Evolutionary conservation across 1,140 invertebrate species (phyloP).

Genomic region (Drosophila pandora): DNA sequence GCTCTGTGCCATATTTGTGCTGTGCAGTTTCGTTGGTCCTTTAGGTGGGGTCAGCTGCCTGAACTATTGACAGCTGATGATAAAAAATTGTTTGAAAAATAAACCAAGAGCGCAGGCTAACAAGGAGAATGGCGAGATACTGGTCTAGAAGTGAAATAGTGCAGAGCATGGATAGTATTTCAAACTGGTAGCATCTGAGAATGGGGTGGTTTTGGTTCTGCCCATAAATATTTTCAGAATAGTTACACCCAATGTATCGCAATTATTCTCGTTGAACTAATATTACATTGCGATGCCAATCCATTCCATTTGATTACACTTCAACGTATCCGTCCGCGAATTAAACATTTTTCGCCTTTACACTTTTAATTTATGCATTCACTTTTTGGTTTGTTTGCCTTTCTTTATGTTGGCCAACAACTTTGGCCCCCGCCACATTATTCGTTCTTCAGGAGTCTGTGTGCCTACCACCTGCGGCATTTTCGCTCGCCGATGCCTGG

Average conservation of each 20-base stretch:
- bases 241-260: no score
- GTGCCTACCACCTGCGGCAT: slow-evolving; percentile 70
- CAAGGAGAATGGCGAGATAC: not conserved
- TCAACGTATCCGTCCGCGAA: slow-evolving; percentile 37
- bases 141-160: not conserved
- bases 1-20: slow-evolving; percentile 35
- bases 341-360: slow-evolving; percentile 71
- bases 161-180: not conserved
- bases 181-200: not conserved
- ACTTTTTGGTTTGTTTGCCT: slow-evolving; percentile 69
- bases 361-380: slow-evolving; percentile 79
- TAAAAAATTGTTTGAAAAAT: slow-evolving; percentile 76
- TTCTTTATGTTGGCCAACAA: slow-evolving; percentile 32
- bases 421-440: slow-evolving; percentile 9
- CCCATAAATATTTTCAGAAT: no score
- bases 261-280: not conserved
- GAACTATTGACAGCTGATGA: slow-evolving; percentile 80
- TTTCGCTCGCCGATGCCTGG: slow-evolving; percentile 32
- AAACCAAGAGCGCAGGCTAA: slow-evolving; percentile 40
- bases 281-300: slow-evolving; percentile 6
- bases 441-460: not conserved
- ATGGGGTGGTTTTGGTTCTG: no score
- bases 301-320: slow-evolving; percentile 55
- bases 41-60: slow-evolving; percentile 62
- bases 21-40: slow-evolving; percentile 35